phyloP scores from a whole-genome alignment of 1,140 invertebrate species.

The Drosophila kurseongensis region DNA sequence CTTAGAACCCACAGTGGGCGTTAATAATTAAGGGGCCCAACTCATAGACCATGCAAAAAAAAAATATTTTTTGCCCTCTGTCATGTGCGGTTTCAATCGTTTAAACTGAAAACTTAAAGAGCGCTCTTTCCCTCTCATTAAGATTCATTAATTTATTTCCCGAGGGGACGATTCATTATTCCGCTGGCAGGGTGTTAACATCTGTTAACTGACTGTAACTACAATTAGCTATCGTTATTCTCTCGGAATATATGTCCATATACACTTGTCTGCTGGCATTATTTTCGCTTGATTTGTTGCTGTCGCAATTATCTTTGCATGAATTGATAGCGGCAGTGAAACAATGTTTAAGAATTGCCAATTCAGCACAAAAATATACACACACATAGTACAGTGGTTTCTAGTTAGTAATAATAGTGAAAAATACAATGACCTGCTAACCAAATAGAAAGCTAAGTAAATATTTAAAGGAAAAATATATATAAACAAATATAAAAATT shows the following conservation, averaged over 20 bases:
- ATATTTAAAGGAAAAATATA: background rate
- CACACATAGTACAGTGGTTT: background rate
- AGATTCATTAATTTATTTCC: slow-evolving; percentile 21
- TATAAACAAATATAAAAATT: no score
- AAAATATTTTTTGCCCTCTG: background rate
- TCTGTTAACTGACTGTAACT: slow-evolving; percentile 27
- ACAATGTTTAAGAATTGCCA: slow-evolving; percentile 26
- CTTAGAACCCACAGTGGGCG: slow-evolving; percentile 28
- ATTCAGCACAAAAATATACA: slow-evolving; percentile 22
- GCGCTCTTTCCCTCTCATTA: background rate
- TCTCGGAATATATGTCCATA: background rate
- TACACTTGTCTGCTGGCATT: slow-evolving; percentile 24
- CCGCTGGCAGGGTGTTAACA: slow-evolving; percentile 7
- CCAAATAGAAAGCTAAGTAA: no score
- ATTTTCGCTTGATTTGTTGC: slow-evolving; percentile 28
- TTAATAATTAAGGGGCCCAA: slow-evolving; percentile 30
- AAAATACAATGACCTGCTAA: background rate
- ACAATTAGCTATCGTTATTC: slow-evolving; percentile 30
- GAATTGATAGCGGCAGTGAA: slow-evolving; percentile 33
- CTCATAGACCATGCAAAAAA: slow-evolving; percentile 18
- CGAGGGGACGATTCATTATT: background rate
- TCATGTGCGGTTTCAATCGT: background rate
- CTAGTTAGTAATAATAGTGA: background rate
- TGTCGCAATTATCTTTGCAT: slow-evolving; percentile 39
- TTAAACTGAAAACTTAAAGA: slow-evolving; percentile 4